Evolutionary conservation across 2,888 invertebrate genomes (phyloP), one percentile per base, ranked within the genome.

Genomic region (Nemurella pictetii): DNA sequence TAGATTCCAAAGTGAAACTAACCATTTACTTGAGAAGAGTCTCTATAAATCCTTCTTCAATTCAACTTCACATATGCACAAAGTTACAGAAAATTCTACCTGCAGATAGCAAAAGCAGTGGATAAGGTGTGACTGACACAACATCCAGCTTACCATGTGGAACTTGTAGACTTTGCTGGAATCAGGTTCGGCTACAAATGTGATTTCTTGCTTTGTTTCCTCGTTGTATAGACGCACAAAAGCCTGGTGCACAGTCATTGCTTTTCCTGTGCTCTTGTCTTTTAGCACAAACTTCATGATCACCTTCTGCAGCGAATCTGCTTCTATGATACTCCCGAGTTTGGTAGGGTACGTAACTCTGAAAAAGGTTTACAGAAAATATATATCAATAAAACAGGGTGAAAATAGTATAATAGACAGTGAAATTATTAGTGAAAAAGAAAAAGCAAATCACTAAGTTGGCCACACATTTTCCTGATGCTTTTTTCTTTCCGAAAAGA

Each of bases 101-200:
- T n/a, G 25, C n/a, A 73, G 3, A 73, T 25, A 4, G 3, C 73
- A 73, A 25, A 73, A 73, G 3, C 5, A 73, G 73, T 25, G 73
- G 25, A 73, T n/a, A n/a, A n/a, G n/a, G n/a, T n/a, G n/a, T n/a
- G n/a, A n/a, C 3, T 7, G 27, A 78, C 7, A 2, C 20, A 75
- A 0, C 28, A 27, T 82, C n/a, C 28, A 5, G 35, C 86, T 90
- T 88, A 96, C 96, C 94, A 99, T 93, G 89, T 98, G 98, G 87
- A 98, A 95, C 91, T 96, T 97, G 90, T 99, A 98, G 0, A 94
- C 91, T 88, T 94, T 94, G 83, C 92, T 91, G 86, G 91, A 91
- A 89, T 98, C 98, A 3, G 95, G 95, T 89, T 99, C 98, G 0
- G 98, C 97, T 3, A 99, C 96, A 90, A 97, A 99, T 88, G 98